Base-by-base conservation (phyloP, 2,888 invertebrate genomes). In the Sussaba pulchella region DNA sequence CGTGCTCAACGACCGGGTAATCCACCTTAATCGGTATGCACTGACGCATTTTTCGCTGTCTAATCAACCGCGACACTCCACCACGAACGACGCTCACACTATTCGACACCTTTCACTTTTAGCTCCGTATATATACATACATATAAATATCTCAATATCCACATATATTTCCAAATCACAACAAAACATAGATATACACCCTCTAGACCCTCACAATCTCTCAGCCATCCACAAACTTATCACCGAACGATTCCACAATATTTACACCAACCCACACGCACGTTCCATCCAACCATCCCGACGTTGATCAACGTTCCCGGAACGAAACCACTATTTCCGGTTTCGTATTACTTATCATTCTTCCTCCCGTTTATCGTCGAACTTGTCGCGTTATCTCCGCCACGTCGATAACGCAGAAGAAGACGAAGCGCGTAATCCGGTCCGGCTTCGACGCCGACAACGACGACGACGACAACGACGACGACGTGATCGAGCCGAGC, bases 91-190 rank as follows among this genome's bases (percentile, higher is more conserved):
- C 52, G 52, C 61, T 31, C 31, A 17, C 36, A 52, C 64, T 71
- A 67, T 72, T 82, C 81, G 66, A 69, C 80, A 81, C 81, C 82
- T 83, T 83, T 83, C 81, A 83, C 83, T 83, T 83, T 78, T 81
- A 73, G 63, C 72, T 73, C 57, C 36, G 50, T 39, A 26, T 9
- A 72, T 67, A 75, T 41, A 21, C 14, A 36, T 36, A 54, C 4
- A 21, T 2, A 21, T 12, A 8, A 1, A 50, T n/a, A 66, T n/a
- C 6, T 10, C n/a, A n/a, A n/a, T n/a, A 50, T 19, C 4, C 10
- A 21, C 36, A 50, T 9, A 50, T 21, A n/a, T 17, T 2, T 50
- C 0, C 19, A n/a, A 14, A 21, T 39, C 52, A 5, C 10, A 21
- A 10, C 19, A 6, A n/a, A 19, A 1, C 17, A 50, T 10, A 21